Conservation (phyloP, 2,888 invertebrate genomes). For the Andrena fulva region DNA sequence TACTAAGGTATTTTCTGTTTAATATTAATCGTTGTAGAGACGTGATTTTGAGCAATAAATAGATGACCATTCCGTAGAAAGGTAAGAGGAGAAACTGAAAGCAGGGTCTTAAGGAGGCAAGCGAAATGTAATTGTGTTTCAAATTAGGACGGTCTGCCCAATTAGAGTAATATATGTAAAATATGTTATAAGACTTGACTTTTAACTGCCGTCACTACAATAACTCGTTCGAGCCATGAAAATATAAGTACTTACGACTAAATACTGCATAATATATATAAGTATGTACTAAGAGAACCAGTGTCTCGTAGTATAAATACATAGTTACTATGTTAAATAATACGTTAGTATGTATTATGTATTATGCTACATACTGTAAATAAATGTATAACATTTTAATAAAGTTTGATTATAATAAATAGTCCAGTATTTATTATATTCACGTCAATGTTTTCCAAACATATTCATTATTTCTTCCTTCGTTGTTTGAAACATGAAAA, state of each 20-base stretch:
- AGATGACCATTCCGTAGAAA: neutral
- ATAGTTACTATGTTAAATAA: neutral
- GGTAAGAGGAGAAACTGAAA: neutral
- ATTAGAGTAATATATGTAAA: slow-evolving; percentile 70
- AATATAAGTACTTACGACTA: slow-evolving; percentile 37
- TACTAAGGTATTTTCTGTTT: neutral
- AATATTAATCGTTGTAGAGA: slow-evolving; percentile 22
- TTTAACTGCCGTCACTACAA: slow-evolving; percentile 34
- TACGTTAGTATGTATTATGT: slow-evolving; percentile 46
- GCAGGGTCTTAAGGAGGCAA: slow-evolving; percentile 20
- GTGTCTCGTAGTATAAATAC: slow-evolving; percentile 52
- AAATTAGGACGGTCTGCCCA: slow-evolving; percentile 23
- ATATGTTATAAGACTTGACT: slow-evolving; percentile 40
- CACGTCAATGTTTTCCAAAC: neutral
- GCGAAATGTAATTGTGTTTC: slow-evolving; percentile 7
- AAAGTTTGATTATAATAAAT: slow-evolving; percentile 73
- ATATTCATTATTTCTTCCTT: neutral
- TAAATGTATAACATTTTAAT: slow-evolving; percentile 84
- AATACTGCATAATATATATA: slow-evolving; percentile 41
- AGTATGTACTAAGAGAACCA: slow-evolving; percentile 51
- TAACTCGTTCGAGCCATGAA: slow-evolving; percentile 22
- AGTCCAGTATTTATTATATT: neutral
- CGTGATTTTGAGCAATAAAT: slow-evolving; percentile 19
- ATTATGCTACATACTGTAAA: slow-evolving; percentile 78
- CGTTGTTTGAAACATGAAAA: neutral